Evolutionary conservation across 2,888 invertebrate genomes (phyloP), one percentile per base, ranked within the genome.

Genomic region (Amiota mariae): DNA sequence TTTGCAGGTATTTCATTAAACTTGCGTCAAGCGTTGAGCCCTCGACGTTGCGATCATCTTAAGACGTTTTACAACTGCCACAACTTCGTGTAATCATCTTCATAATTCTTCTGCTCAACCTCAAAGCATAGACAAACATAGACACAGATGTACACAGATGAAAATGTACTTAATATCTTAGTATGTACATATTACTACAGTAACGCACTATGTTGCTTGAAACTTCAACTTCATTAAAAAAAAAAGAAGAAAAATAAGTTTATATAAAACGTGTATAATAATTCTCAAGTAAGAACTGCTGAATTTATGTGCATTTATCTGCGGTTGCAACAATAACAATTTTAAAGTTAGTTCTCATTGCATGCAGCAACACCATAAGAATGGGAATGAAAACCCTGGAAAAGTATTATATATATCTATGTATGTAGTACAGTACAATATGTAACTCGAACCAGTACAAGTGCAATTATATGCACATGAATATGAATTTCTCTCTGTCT

Each of bases 271-370:
- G 48, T 15, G 10, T 46, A 66, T 18, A 15, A 66, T 66, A 66
- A 15, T 66, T 63, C 63, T 66, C 36, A 1, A 9, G 66, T 18
- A 63, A 49, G 81, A 85, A 85, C 77, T 85, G 81, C 82, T 81
- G 84, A 82, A 85, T 85, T 83, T 84, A 83, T 83, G 85, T 79
- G 85, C 83, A 83, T 83, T 83, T 83, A 84, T 83, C 83, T 72
- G 78, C 64, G 63, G 68, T 12, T 15, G 51, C 48, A 54, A 68
- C 46, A 61, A 54, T 48, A n/a, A 74, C 47, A 18, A 36, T 24
- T 15, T 59, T 15, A 59, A 15, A 67, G 46, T n/a, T 10, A 46
- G 12, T 36, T n/a, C 24, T 15, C 24, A 24, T 24, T 51, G 10
- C 18, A 59, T 18, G 54, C 36, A 54, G 54, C 36, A 54, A 59